Conservation (phyloP, 2,888 invertebrate genomes). For the Cataglyphis cursor region DNA sequence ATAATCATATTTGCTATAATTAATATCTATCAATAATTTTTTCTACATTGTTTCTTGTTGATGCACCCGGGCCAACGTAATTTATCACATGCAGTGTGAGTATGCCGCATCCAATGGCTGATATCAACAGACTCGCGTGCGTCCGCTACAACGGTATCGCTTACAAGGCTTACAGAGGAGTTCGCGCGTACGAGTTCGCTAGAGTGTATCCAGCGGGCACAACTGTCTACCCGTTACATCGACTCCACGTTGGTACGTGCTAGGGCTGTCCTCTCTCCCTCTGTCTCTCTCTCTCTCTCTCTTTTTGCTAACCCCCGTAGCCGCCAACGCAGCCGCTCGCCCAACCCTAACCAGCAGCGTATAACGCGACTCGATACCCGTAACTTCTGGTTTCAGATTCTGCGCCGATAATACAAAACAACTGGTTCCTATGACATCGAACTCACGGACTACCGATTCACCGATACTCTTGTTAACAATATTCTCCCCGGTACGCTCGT, state of each 20-base stretch:
- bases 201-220: slow-evolving; percentile 73
- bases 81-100: slow-evolving; percentile 34
- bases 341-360: slow-evolving; percentile 51
- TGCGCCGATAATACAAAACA: slow-evolving; percentile 57
- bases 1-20: neutral
- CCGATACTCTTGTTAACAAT: slow-evolving; percentile 66
- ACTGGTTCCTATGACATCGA: slow-evolving; percentile 72
- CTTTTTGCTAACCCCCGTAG: slow-evolving; percentile 40
- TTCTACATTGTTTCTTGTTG: neutral
- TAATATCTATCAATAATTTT: neutral
- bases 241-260: slow-evolving; percentile 39
- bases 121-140: slow-evolving; percentile 39
- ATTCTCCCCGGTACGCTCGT: slow-evolving; percentile 29
- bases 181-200: slow-evolving; percentile 75
- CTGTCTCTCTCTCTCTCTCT: slow-evolving; percentile 6
- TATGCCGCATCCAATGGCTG: slow-evolving; percentile 18
- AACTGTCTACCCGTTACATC: slow-evolving; percentile 73
- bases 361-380: slow-evolving; percentile 62
- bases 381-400: slow-evolving; percentile 70
- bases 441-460: slow-evolving; percentile 63
- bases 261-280: neutral
- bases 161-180: slow-evolving; percentile 79
- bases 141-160: slow-evolving; percentile 80
- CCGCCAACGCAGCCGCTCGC: slow-evolving; percentile 30
- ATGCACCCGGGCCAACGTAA: slow-evolving; percentile 12